phyloP scores from a whole-genome alignment of 2,113 vertebrate genomes.

The Salvator merianae region DNA sequence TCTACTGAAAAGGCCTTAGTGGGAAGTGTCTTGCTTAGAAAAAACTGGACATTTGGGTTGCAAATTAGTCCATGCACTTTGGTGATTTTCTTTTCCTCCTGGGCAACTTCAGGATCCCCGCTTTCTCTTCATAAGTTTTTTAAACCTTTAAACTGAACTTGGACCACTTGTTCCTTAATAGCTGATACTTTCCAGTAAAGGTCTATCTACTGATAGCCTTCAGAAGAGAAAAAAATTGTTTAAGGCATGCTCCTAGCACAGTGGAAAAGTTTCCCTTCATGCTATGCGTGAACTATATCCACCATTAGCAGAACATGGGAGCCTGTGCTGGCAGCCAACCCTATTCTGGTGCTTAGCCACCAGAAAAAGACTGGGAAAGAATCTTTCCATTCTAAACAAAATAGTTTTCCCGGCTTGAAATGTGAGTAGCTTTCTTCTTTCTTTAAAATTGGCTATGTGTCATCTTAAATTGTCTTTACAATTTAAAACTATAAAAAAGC shows the following conservation, averaged over 20 bases:
- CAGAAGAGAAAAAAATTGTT: neutral
- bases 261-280: neutral
- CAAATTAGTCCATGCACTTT: no score
- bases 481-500: neutral
- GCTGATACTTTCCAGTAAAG: no score
- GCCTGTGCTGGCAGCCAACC: neutral
- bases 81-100: no score
- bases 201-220: neutral
- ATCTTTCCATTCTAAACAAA: neutral
- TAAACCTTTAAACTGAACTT: no score
- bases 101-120: no score
- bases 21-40: no score
- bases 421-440: neutral
- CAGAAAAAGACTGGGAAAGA: neutral
- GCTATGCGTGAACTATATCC: neutral
- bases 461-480: neutral
- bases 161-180: no score
- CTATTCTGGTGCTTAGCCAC: no score
- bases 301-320: neutral
- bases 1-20: no score
- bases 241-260: neutral
- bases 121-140: no score
- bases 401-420: neutral
- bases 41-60: no score
- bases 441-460: neutral